These are phyloP conservation scores for Litoditis marina DNA, from an alignment of 2,888 invertebrate genomes.

Conservation along the genomic window DNA sequence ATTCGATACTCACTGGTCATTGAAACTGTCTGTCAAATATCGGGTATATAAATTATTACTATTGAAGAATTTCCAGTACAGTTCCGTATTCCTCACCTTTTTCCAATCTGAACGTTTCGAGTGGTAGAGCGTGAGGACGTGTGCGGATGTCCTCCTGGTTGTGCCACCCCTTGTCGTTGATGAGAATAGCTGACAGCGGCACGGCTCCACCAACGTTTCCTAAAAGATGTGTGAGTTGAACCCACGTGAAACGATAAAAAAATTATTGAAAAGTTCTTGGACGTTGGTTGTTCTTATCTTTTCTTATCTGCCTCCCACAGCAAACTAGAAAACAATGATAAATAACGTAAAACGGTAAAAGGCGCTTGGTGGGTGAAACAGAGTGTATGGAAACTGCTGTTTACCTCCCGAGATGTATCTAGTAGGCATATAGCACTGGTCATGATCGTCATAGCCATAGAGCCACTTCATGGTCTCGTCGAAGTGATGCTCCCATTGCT, in stretches of 20 bases:
- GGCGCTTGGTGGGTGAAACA: neutral
- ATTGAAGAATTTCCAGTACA: too few species aligned
- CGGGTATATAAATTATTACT: too few species aligned
- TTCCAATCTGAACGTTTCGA: conserved; percentile 46
- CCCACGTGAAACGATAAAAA: too few species aligned
- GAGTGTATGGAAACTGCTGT: neutral
- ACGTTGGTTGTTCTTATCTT: too few species aligned
- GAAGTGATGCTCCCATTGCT: conserved; percentile 40
- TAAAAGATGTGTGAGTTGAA: too few species aligned
- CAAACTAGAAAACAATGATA: too few species aligned
- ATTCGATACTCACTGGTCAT: too few species aligned
- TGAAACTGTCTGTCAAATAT: too few species aligned
- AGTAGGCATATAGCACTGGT: conserved; percentile 52
- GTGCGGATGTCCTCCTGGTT: conserved; percentile 36
- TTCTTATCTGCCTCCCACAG: too few species aligned
- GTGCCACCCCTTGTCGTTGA: conserved; percentile 55
- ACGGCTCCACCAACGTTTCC: conserved; percentile 51
- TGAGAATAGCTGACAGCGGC: conserved; percentile 50
- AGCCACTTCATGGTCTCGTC: conserved; percentile 57
- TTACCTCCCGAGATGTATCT: conserved; percentile 47
- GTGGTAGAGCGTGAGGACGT: conserved; percentile 40
- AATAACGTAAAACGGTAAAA: too few species aligned
- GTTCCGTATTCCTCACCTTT: conserved; percentile 21
- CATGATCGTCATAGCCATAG: conserved; percentile 48
- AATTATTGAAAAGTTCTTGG: neutral